These are phyloP conservation scores for Melanotus villosus DNA, from an alignment of 2,888 invertebrate genomes.

Conservation along the genomic window DNA sequence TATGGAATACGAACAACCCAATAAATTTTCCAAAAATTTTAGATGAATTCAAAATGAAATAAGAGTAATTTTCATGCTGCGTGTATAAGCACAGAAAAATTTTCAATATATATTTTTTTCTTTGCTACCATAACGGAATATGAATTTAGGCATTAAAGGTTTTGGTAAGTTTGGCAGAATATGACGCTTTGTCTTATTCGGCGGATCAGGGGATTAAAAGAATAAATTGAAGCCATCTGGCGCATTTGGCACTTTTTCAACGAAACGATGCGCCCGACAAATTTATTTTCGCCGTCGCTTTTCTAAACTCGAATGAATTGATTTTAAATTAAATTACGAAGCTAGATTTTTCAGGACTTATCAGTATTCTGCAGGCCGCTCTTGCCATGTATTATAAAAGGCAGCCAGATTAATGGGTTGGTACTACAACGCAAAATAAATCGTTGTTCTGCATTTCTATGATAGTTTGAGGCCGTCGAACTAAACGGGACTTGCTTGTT, in stretches of 20 bases:
- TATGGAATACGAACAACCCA: no score
- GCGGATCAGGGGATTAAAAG: constrained; percentile 37
- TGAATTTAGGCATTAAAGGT: not conserved
- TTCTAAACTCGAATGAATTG: constrained; percentile 48
- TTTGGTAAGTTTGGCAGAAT: not conserved
- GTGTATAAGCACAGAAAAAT: no score
- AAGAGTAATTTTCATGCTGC: no score
- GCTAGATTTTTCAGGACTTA: constrained; percentile 48
- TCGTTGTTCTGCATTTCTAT: constrained; percentile 44
- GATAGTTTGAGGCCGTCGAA: constrained; percentile 26
- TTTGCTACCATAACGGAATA: not conserved
- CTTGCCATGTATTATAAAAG: constrained; percentile 46
- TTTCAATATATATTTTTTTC: no score
- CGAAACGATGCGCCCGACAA: constrained; percentile 41
- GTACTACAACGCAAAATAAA: constrained; percentile 45
- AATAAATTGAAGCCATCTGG: constrained; percentile 46
- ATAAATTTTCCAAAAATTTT: no score
- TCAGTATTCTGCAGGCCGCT: constrained; percentile 46
- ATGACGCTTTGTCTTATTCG: not conserved
- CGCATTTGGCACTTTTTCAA: constrained; percentile 43
- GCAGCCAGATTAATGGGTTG: constrained; percentile 45
- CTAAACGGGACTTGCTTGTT: not conserved
- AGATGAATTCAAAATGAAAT: no score
- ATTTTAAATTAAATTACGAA: constrained; percentile 48
- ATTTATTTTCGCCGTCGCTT: constrained; percentile 47